Conservation (phyloP, 2,113 vertebrate species). For the Brevimyrus niger region DNA sequence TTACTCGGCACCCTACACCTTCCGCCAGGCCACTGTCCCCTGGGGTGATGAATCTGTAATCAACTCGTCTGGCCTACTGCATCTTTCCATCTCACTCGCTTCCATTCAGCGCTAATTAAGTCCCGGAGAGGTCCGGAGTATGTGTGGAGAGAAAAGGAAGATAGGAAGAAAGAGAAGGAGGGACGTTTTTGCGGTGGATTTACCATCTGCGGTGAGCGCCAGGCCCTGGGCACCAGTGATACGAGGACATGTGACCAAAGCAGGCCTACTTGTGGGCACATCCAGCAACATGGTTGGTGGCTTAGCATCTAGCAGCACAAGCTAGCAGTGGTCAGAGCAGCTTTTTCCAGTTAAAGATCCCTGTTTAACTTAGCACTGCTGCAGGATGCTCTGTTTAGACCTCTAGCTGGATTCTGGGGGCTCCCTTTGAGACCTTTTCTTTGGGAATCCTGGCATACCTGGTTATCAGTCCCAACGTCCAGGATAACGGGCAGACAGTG, state of each 20-base stretch:
- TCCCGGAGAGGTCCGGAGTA: not conserved
- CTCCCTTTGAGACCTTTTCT: not conserved
- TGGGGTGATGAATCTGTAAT: not conserved
- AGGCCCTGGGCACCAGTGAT: not conserved
- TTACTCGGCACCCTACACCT: not conserved
- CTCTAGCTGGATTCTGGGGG: not conserved
- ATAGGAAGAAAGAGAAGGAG: not conserved
- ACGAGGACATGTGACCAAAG: not conserved
- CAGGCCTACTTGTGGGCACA: not conserved
- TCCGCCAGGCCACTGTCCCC: not conserved
- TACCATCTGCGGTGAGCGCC: not conserved
- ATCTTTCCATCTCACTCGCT: not conserved
- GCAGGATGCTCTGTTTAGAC: not conserved
- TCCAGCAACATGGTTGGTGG: not conserved
- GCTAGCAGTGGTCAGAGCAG: not conserved
- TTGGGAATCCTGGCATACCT: slow-evolving; percentile 58
- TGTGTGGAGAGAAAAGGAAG: not conserved
- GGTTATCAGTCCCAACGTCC: slow-evolving; percentile 93
- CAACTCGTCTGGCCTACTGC: not conserved
- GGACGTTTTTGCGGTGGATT: not conserved
- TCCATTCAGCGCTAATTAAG: not conserved
- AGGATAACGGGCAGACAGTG: slow-evolving; percentile 86
- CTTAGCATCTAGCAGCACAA: not conserved
- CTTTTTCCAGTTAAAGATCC: not conserved
- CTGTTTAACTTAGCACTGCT: not conserved